A percentile compares a stretch with the other conserved stretches of the same genome.
Conservation (phyloP, 2,113 vertebrate species). For the Campylorhamphus procurvoides region DNA sequence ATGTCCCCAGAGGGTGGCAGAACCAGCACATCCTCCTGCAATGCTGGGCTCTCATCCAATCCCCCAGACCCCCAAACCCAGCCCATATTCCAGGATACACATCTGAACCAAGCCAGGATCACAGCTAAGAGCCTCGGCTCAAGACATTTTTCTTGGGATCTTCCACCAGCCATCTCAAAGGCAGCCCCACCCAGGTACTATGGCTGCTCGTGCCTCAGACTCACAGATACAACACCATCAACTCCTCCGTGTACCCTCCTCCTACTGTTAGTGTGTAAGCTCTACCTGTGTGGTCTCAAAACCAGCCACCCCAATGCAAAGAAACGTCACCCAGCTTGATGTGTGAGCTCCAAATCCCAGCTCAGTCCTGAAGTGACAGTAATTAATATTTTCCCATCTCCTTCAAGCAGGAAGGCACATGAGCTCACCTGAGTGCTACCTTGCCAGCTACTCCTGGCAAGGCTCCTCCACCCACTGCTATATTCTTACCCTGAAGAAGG, state of each 20-base stretch:
- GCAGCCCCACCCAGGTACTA: background rate
- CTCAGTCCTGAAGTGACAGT: background rate
- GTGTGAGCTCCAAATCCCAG: background rate
- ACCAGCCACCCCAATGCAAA: background rate
- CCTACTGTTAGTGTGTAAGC: fast-evolving
- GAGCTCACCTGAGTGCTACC: background rate
- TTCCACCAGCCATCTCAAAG: background rate
- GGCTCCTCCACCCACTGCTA: background rate
- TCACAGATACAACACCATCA: fast-evolving
- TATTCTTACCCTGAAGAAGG: background rate
- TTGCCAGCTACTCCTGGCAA: background rate
- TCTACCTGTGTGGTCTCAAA: background rate
- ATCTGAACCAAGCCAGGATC: fast-evolving
- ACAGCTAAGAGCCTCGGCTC: background rate
- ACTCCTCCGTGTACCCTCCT: background rate
- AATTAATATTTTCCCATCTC: background rate
- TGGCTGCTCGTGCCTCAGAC: fast-evolving
- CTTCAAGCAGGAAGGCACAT: background rate
- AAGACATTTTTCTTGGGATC: background rate
- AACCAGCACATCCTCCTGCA: background rate
- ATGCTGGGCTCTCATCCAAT: background rate
- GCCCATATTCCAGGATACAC: fast-evolving
- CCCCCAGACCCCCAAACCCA: background rate
- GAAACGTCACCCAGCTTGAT: background rate
- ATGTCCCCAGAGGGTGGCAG: background rate